Evolutionary conservation across 2,888 invertebrate genomes (phyloP).

Genomic region (Exephanes ischioxanthus): DNA sequence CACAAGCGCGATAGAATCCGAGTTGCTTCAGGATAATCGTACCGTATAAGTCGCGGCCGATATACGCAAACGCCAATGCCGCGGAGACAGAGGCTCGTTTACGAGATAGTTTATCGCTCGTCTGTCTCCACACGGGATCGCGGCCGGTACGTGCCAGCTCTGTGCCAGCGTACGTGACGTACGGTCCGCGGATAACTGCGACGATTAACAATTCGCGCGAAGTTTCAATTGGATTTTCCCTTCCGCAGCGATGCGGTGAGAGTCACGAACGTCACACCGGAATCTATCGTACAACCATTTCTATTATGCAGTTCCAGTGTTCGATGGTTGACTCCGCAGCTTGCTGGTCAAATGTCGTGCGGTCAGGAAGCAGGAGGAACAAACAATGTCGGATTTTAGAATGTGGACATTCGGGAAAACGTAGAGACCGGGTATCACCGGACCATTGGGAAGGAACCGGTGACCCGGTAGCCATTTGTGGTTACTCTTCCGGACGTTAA

Average conservation of each 20-base stretch:
- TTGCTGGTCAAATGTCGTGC: not conserved
- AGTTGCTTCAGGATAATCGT: slow-evolving; percentile 7
- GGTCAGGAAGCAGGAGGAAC: too few relatives aligned
- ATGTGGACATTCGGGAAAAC: not conserved
- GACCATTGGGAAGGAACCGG: not conserved
- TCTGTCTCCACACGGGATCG: slow-evolving; percentile 54
- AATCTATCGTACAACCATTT: not conserved
- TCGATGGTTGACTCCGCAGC: slow-evolving; percentile 3
- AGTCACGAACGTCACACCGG: not conserved
- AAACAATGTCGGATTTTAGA: too few relatives aligned
- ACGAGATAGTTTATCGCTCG: slow-evolving; percentile 58
- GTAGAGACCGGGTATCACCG: not conserved
- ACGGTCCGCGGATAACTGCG: slow-evolving; percentile 59
- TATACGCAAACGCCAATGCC: slow-evolving; percentile 5
- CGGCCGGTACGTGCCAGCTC: slow-evolving; percentile 39
- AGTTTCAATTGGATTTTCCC: slow-evolving; percentile 60
- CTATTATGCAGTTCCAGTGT: not conserved
- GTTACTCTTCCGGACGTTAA: slow-evolving; percentile 20
- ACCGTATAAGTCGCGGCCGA: slow-evolving; percentile 3
- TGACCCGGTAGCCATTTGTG: not conserved
- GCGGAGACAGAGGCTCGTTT: slow-evolving; percentile 55
- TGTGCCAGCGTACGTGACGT: slow-evolving; percentile 51
- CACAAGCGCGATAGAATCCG: slow-evolving; percentile 10
- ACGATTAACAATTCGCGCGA: slow-evolving; percentile 64
- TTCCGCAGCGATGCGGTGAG: slow-evolving; percentile 22